Evolutionary conservation across 1,140 invertebrate species (phyloP).

Genomic region (Bombus waltoni): DNA sequence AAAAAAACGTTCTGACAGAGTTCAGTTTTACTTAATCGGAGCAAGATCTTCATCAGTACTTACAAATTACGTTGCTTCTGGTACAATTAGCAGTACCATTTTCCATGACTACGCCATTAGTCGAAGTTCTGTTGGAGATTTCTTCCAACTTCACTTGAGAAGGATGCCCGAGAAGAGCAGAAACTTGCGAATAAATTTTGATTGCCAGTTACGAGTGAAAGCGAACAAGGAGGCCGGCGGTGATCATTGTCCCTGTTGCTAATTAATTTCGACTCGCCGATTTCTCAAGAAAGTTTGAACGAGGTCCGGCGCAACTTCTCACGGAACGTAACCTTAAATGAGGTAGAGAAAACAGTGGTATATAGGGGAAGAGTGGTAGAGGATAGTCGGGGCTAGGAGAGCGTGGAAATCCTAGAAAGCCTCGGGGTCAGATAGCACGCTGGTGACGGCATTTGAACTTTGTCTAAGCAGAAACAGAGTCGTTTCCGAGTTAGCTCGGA

Average conservation of each 20-base stretch:
- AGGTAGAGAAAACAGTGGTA: slow-evolving; percentile 16
- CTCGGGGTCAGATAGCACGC: slow-evolving; percentile 42
- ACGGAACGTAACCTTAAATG: slow-evolving; percentile 29
- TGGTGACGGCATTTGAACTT: slow-evolving; percentile 44
- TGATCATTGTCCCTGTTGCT: slow-evolving; percentile 49
- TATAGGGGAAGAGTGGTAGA: not conserved
- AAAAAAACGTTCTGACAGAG: not conserved
- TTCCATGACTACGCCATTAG: not conserved
- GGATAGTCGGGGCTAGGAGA: too few species aligned
- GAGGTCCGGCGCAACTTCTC: slow-evolving; percentile 37
- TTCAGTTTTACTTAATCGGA: not conserved
- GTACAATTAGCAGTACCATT: not conserved
- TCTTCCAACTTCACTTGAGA: not conserved
- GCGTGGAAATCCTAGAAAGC: slow-evolving; percentile 29
- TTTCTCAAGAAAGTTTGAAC: slow-evolving; percentile 50
- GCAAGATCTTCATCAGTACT: not conserved
- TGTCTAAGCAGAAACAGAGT: slow-evolving; percentile 54
- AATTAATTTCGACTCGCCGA: slow-evolving; percentile 60
- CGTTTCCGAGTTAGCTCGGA: slow-evolving; percentile 44
- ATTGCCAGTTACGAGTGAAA: slow-evolving; percentile 31
- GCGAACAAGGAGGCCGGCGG: not conserved
- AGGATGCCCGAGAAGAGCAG: not conserved
- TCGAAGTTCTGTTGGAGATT: not conserved
- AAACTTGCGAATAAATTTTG: slow-evolving; percentile 22
- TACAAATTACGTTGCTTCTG: not conserved